Percentiles rank a stretch among this genome's conserved stretches.
These are phyloP conservation scores for Atta texana DNA, from an alignment of 1,140 invertebrate genomes.

Conservation along the genomic window DNA sequence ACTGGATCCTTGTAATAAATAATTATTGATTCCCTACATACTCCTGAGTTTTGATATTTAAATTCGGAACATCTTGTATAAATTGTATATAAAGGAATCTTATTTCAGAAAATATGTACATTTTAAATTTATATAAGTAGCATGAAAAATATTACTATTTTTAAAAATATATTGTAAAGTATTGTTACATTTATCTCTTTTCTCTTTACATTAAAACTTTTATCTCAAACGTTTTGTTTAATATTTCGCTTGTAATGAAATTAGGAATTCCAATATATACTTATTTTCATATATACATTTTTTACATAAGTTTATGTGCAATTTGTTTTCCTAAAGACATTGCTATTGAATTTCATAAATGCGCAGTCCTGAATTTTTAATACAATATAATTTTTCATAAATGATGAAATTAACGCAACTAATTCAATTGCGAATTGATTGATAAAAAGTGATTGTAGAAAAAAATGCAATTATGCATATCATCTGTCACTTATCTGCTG, in stretches of 20 bases:
- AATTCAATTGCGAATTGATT: background rate
- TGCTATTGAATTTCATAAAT: background rate
- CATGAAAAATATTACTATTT: background rate
- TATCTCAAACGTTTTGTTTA: background rate
- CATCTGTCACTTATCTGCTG: background rate
- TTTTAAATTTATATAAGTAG: too few species aligned
- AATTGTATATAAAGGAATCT: too few species aligned
- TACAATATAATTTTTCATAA: background rate
- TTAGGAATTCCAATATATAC: background rate
- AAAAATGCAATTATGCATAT: constrained; percentile 9
- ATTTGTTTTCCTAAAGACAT: background rate
- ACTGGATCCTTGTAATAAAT: too few species aligned
- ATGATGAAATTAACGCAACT: background rate
- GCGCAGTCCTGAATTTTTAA: background rate
- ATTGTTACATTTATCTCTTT: background rate
- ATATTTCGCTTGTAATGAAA: background rate
- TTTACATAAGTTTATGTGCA: background rate
- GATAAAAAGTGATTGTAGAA: background rate
- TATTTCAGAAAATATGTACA: too few species aligned
- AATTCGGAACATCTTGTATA: too few species aligned
- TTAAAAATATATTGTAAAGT: background rate
- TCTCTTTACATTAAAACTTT: background rate
- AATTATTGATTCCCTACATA: too few species aligned
- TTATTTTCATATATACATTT: background rate
- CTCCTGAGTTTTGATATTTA: too few species aligned